Evolutionary conservation across 1,140 invertebrate species (phyloP), one percentile per base, ranked within the genome.

Genomic region (Drosophila nikananu): DNA sequence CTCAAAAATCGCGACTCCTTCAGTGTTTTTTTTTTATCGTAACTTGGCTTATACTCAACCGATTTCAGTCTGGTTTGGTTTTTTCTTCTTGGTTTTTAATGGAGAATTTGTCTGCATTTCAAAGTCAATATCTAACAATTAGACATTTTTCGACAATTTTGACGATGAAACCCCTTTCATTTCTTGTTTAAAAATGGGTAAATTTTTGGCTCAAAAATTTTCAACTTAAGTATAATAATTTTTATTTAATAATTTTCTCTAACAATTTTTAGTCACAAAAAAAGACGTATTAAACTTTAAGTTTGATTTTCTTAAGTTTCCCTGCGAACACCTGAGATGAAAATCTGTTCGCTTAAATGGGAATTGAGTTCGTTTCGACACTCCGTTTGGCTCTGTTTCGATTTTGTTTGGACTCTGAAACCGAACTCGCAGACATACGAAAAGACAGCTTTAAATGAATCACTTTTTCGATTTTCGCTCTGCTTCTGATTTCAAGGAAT

Each of bases 401-500:
- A 41, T 15, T n/a, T 17, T 32, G 23, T 44, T 44, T 32, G 13
- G 60, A 41, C 25, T 19, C 23, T 25, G 61, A 42, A 39, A 41
- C 46, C 30, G 46, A 27, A 27, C 27, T 46, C 46, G 35, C 65
- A 51, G 46, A 62, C 44, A 13, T 9, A 5, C 32, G 2, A 5
- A 27, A n/a, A 49, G 32, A 55, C 54, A 49, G 66, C 25, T 41
- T 68, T 67, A 68, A 68, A 51, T 52, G 62, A 66, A 52, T 67
- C 37, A 68, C 35, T 51, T 66, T 57, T 65, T 65, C 55, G 62
- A 61, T 64, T 64, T 65, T 49, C 64, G 65, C 68, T 49, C 41
- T 72, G 67, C 35, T n/a, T 60, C 51, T 59, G 52, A 59, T 59
- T 49, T 72, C 66, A 74, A 39, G 48, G 23, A 75, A 65, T 57